A percentile compares a stretch with the other conserved stretches of the same genome.
These are phyloP conservation scores for Gambusia yucatana DNA, from an alignment of 2,797 vertebrate genomes.

Conservation along the genomic window DNA sequence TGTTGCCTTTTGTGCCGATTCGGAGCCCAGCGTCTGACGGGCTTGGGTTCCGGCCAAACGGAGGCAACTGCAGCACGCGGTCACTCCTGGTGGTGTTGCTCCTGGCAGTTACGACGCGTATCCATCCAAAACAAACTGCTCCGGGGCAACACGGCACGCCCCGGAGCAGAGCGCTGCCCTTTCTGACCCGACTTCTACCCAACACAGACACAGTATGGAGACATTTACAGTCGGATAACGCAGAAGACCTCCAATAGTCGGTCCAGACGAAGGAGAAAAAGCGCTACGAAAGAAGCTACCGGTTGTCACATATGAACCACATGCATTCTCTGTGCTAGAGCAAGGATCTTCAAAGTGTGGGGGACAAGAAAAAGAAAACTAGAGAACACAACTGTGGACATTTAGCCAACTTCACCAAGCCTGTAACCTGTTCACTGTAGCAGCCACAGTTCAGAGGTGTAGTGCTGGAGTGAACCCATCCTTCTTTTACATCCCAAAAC, in stretches of 20 bases:
- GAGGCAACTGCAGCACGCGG: constrained; percentile 57
- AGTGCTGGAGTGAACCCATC: too few relatives aligned
- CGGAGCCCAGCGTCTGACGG: constrained; percentile 60
- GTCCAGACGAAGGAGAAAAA: background rate
- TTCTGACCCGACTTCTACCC: background rate
- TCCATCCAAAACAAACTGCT: constrained; percentile 62
- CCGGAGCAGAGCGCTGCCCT: background rate
- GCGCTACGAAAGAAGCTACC: background rate
- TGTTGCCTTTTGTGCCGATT: constrained; percentile 61
- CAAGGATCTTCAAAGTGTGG: background rate
- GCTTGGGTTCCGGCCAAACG: constrained; percentile 57
- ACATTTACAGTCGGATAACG: background rate
- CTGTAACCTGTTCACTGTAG: too few relatives aligned
- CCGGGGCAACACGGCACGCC: constrained; percentile 33
- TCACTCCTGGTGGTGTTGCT: constrained; percentile 57
- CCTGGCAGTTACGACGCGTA: constrained; percentile 49
- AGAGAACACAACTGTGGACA: too few relatives aligned
- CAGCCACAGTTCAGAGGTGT: too few relatives aligned
- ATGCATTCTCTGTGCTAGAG: background rate
- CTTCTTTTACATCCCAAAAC: too few relatives aligned
- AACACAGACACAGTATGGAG: background rate
- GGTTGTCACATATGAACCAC: background rate
- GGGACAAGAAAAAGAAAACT: too few relatives aligned
- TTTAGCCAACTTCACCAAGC: too few relatives aligned
- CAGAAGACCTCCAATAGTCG: background rate